Evolutionary conservation across 2,113 vertebrate genomes (phyloP).

Genomic region (Erythrolamprus reginae): DNA sequence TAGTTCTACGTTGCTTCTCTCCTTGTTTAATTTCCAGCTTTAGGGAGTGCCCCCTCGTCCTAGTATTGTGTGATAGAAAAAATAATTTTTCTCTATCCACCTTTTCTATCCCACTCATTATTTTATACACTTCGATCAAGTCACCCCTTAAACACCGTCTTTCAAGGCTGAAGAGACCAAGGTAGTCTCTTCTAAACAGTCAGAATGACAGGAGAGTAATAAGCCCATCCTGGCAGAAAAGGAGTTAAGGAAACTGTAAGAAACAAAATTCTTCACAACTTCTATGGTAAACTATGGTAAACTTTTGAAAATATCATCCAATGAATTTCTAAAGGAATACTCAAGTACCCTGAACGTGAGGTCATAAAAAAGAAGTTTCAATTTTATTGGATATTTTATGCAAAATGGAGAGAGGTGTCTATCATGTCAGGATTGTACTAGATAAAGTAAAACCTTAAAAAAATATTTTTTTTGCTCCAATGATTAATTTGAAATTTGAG

Average conservation of each 20-base stretch:
- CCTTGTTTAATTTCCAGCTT: too few relatives aligned
- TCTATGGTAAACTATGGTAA: not conserved
- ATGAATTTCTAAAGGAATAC: not conserved
- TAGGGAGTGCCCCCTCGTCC: too few relatives aligned
- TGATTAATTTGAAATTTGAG: not conserved
- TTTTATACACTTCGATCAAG: too few relatives aligned
- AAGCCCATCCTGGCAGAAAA: too few relatives aligned
- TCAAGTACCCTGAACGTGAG: not conserved
- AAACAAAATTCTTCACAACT: not conserved
- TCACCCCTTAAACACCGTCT: too few relatives aligned
- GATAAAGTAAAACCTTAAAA: not conserved
- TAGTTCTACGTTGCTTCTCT: too few relatives aligned
- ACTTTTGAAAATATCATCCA: not conserved
- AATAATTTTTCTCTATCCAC: too few relatives aligned
- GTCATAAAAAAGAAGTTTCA: not conserved
- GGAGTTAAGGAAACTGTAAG: too few relatives aligned
- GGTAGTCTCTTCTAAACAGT: not conserved
- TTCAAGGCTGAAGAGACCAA: too few relatives aligned
- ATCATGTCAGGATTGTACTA: not conserved
- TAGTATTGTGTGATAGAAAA: too few relatives aligned
- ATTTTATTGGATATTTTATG: not conserved
- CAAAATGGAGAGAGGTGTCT: not conserved
- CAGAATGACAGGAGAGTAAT: not conserved
- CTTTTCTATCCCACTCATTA: too few relatives aligned
- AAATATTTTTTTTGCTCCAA: not conserved